Base-by-base conservation (phyloP, 2,113 vertebrate genomes). In the Todiramphus saurophagus region DNA sequence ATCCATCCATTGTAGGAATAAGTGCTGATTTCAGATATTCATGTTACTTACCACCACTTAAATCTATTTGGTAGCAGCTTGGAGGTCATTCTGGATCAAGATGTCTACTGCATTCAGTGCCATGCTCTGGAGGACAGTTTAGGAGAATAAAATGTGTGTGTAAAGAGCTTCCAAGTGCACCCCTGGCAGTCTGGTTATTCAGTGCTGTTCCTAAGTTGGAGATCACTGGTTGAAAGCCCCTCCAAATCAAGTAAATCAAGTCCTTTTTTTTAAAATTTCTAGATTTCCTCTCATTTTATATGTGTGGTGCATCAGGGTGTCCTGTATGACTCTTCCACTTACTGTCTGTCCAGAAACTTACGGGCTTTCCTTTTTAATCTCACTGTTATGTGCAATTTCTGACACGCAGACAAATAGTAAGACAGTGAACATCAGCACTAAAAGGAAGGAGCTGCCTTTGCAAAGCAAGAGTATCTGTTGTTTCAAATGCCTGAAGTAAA, bases 391-490 rank as follows among this genome's bases (percentile, higher is more conserved):
- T 43, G 44, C 72, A 87, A 82, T 81, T 20, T 74, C 4, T 77
- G 66, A 67, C 44, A 64, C 44, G 51, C 5, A 35, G 17, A 66
- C 77, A 33, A 93, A 63, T 20, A 59, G 44, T 73, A 67, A 67
- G 74, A 72, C 63, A 55, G 13, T 80, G 51, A 74, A n/a, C 48
- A 24, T 67, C 68, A 86, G 60, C 51, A 14, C 43, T 68, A 66
- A 93, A 43, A 62, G 24, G 33, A 87, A 84, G 59, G 18, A 91
- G 73, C 75, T 96, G 92, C 69, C 51, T 83, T 68, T 56, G 41
- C 35, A 83, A 75, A 96, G 37, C 43, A 78, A 59, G 35, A 31
- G 5, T 90, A 75, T 39, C 28, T 83, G 19, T 75, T 88, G 33
- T 53, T 87, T 94, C 39, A 80, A 13, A 27, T 60, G 51, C 64